Conservation (phyloP, 2,113 vertebrate genomes). For the Eulemur macaco region DNA sequence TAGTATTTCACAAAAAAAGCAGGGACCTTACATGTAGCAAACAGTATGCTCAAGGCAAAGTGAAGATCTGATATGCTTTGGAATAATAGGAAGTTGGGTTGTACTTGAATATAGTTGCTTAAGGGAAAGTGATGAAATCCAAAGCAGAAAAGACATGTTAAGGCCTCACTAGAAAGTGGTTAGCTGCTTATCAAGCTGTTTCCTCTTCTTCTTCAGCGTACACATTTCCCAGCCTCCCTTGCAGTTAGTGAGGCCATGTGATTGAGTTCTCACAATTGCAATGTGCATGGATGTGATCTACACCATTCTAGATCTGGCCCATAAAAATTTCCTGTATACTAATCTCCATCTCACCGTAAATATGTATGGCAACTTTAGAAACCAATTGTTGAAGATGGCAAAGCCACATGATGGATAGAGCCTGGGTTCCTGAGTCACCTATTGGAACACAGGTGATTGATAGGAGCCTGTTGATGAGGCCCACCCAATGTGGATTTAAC, state of each 20-base stretch:
- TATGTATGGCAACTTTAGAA: background rate
- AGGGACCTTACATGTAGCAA: background rate
- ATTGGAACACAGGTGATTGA: background rate
- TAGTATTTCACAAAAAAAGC: background rate
- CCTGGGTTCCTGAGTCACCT: background rate
- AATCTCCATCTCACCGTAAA: background rate
- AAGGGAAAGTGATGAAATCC: background rate
- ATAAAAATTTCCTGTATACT: background rate
- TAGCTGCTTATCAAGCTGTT: background rate
- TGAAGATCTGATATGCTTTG: background rate
- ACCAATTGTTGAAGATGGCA: background rate
- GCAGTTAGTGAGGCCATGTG: background rate
- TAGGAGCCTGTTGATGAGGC: background rate
- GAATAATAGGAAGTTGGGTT: background rate
- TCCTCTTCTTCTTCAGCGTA: background rate
- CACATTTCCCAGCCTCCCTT: background rate
- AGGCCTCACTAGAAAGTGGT: background rate
- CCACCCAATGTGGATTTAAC: background rate
- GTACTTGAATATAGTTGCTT: background rate
- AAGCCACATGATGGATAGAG: background rate
- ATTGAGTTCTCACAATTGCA: background rate
- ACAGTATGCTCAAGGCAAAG: background rate
- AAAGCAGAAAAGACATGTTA: background rate
- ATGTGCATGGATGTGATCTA: background rate
- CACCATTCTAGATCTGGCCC: background rate